Base-by-base conservation (phyloP, 2,797 vertebrate species). In the Acrossocheilus fasciatus region DNA sequence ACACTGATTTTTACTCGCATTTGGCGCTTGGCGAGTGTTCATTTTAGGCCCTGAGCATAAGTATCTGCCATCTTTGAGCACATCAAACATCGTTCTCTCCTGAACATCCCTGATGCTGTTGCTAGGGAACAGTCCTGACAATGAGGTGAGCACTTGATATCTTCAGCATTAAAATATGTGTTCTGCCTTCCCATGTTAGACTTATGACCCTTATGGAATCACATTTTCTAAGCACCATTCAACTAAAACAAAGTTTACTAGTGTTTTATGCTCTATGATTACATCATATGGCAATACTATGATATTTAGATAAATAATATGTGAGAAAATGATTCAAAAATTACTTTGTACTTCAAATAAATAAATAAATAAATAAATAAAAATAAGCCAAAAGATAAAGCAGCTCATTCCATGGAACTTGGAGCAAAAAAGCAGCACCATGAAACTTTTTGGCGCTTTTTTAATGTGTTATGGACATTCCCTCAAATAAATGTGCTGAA, bases 101-200 rank as follows among this genome's bases (percentile, higher is more conserved):
- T 82, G 83, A 87, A 91, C 89, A 90, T 88, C 83, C 89, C 87
- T 89, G 82, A 94, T 91, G 92, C 90, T 90, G 95, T 95, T 96
- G 95, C 94, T 95, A 94, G 93, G 95, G 91, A 95, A 96, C 95
- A 91, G 92, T 92, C 90, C 89, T 88, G 47, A 87, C 66, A 86
- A 74, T 69, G 20, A 41, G 80, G 23, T 76, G 83, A 82, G 70
- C 36, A 69, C 66, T 88, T 81, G 66, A 86, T 76, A 76, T 81
- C 62, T 83, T 52, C 59, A 72, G 45, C 76, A 83, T 54, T 76
- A 76, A 57, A 62, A 80, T 18, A 20, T 81, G 34, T 64, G 41
- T 69, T 72, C 26, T 77, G 50, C 43, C 30, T 52, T 81, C 15
- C 54, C 41, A 74, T 74, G 84, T 81, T 57, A 86, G 14, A 64